Percentiles rank a stretch among this genome's conserved stretches.
Evolutionary conservation across 2,113 vertebrate genomes (phyloP).

Genomic region (Cyanoramphus novaezelandiae): DNA sequence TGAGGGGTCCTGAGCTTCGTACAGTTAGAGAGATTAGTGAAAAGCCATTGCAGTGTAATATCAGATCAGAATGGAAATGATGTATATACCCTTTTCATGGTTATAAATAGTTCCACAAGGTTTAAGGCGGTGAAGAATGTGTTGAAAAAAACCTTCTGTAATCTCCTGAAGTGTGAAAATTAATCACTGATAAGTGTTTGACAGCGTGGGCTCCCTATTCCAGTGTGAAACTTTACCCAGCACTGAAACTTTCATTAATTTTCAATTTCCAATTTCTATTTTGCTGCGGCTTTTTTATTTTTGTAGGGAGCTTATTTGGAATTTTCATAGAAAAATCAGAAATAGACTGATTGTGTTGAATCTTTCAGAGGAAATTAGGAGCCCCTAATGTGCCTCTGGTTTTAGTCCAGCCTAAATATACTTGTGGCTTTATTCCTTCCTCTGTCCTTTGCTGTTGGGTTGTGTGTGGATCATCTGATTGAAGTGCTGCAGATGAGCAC

Average conservation of each 20-base stretch:
- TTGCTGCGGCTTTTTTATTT: background rate
- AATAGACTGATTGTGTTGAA: background rate
- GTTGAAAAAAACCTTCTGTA: background rate
- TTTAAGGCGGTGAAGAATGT: background rate
- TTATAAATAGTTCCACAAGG: slow-evolving; percentile 4
- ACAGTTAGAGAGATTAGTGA: background rate
- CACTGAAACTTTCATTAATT: background rate
- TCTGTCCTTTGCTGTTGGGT: background rate
- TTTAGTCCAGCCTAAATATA: background rate
- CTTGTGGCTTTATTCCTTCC: background rate
- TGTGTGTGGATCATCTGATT: background rate
- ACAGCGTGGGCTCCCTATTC: background rate
- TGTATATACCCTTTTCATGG: background rate
- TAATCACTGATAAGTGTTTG: background rate
- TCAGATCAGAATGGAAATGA: background rate
- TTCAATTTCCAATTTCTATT: background rate
- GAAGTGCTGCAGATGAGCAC: background rate
- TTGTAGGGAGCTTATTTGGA: background rate
- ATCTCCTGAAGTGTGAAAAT: slow-evolving; percentile 19
- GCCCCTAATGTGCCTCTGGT: background rate
- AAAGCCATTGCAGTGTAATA: background rate
- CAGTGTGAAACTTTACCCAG: background rate
- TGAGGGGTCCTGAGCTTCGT: background rate
- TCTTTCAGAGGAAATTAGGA: background rate
- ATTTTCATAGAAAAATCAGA: background rate